Percentiles rank a stretch among this genome's conserved stretches.
Conservation (phyloP, 2,888 invertebrate species). For the Drosophila kokeensis region DNA sequence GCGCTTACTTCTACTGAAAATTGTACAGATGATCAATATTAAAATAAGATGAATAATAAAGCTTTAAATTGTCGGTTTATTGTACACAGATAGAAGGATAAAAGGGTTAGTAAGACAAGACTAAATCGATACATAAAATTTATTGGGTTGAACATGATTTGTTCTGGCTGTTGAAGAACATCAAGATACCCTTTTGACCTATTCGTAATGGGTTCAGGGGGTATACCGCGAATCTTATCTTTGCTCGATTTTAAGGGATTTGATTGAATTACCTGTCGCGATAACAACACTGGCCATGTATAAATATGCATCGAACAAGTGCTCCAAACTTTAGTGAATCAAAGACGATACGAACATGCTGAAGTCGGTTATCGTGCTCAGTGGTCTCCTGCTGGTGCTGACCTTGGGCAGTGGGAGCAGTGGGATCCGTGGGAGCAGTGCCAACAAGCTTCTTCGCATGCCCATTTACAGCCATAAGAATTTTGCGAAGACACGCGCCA, state of each 20-base stretch:
- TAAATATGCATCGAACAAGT: slow-evolving; percentile 27
- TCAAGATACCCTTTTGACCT: not conserved
- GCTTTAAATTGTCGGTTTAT: no score
- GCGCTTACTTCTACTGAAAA: no score
- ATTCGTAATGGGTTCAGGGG: not conserved
- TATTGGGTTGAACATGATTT: not conserved
- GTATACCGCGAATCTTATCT: slow-evolving; percentile 43
- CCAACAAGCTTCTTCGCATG: slow-evolving; percentile 27
- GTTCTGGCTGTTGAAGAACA: not conserved
- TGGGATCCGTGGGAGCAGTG: not conserved
- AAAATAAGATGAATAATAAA: no score
- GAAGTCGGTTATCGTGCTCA: slow-evolving; percentile 28
- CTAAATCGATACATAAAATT: not conserved
- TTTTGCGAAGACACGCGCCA: slow-evolving; percentile 38
- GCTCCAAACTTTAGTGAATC: slow-evolving; percentile 25
- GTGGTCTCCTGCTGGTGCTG: slow-evolving; percentile 17
- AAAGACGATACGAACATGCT: slow-evolving; percentile 31
- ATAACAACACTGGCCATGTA: slow-evolving; percentile 29
- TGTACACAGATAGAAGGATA: not conserved
- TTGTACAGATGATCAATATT: no score
- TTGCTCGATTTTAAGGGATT: slow-evolving; percentile 33
- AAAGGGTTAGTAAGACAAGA: not conserved
- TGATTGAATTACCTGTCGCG: slow-evolving; percentile 39
- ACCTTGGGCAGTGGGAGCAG: slow-evolving; percentile 6
- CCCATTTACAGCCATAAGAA: slow-evolving; percentile 33